Evolutionary conservation across 2,888 invertebrate genomes (phyloP).

Genomic region (Drosophila pseudotalamancana): DNA sequence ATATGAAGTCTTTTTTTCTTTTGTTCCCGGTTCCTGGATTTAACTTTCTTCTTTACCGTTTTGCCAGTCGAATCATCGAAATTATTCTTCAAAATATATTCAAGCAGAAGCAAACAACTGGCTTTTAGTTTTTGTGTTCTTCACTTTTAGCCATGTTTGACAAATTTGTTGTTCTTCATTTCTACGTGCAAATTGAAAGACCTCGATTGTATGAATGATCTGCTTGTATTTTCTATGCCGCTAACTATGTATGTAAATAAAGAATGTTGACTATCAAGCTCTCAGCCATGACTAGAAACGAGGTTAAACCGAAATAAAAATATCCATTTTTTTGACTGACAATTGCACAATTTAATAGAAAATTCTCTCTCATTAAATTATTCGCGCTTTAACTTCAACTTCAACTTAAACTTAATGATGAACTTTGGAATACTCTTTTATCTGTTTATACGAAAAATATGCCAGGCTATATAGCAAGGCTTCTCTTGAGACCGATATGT

Average conservation of each 20-base stretch:
- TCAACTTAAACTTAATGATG: constrained; percentile 9
- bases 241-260: constrained; percentile 35
- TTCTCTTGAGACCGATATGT: too few species aligned
- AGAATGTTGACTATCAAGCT: constrained; percentile 6
- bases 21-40: constrained; percentile 55
- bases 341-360: constrained; percentile 50
- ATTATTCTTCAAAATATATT: constrained; percentile 37
- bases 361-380: constrained; percentile 60
- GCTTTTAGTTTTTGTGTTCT: constrained; percentile 24
- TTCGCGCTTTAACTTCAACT: constrained; percentile 10
- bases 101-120: constrained; percentile 23
- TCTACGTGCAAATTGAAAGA: constrained; percentile 68
- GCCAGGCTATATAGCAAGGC: too few species aligned
- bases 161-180: constrained; percentile 29
- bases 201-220: constrained; percentile 39
- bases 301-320: constrained; percentile 48
- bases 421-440: neutral
- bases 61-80: constrained; percentile 56
- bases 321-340: constrained; percentile 41
- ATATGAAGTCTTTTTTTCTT: constrained; percentile 42
- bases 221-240: constrained; percentile 8
- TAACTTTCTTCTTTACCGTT: constrained; percentile 57
- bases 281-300: constrained; percentile 45
- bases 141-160: constrained; percentile 6
- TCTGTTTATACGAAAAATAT: too few species aligned